These are phyloP conservation scores for Aplochiton taeniatus DNA, from an alignment of 2,797 vertebrate genomes.

Conservation along the genomic window DNA sequence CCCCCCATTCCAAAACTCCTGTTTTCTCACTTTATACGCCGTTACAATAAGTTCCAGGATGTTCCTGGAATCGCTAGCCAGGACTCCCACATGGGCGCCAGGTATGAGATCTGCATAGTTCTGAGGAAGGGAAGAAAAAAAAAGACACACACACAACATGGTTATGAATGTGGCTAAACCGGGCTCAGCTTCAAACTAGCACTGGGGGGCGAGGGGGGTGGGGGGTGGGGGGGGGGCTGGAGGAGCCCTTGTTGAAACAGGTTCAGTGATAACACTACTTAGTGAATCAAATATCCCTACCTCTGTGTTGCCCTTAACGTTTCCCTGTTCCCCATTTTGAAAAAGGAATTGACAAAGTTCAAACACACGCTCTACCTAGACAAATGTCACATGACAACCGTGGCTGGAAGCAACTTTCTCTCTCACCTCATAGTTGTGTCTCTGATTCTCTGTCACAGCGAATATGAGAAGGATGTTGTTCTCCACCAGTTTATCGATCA, in stretches of 20 bases:
- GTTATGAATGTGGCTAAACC: slow-evolving; percentile 8
- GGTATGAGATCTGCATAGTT: slow-evolving; percentile 95
- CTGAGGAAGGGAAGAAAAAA: slow-evolving; percentile 60
- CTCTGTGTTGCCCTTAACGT: slow-evolving; percentile 28
- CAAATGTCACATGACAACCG: neutral
- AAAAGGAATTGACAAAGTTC: neutral
- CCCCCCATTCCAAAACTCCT: neutral
- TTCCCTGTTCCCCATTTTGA: slow-evolving; percentile 12
- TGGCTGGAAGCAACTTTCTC: no score
- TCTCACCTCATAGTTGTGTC: slow-evolving; percentile 87
- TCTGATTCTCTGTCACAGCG: slow-evolving; percentile 87
- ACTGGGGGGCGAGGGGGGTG: neutral
- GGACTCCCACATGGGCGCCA: slow-evolving; percentile 89
- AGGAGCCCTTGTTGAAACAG: slow-evolving; percentile 60
- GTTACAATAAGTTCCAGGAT: slow-evolving; percentile 92
- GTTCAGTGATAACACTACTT: slow-evolving; percentile 42
- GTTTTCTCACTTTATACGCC: slow-evolving; percentile 88
- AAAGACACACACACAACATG: slow-evolving; percentile 24
- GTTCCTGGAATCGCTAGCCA: slow-evolving; percentile 88
- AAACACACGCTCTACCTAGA: neutral
- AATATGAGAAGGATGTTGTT: slow-evolving; percentile 97
- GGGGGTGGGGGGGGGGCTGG: slow-evolving; percentile 15
- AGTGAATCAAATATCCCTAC: slow-evolving; percentile 43
- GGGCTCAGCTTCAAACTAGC: no score
- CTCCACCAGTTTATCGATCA: slow-evolving; percentile 94